Evolutionary conservation across 2,113 vertebrate genomes (phyloP), one percentile per base, ranked within the genome.

Genomic region (Gobiocypris rarus): DNA sequence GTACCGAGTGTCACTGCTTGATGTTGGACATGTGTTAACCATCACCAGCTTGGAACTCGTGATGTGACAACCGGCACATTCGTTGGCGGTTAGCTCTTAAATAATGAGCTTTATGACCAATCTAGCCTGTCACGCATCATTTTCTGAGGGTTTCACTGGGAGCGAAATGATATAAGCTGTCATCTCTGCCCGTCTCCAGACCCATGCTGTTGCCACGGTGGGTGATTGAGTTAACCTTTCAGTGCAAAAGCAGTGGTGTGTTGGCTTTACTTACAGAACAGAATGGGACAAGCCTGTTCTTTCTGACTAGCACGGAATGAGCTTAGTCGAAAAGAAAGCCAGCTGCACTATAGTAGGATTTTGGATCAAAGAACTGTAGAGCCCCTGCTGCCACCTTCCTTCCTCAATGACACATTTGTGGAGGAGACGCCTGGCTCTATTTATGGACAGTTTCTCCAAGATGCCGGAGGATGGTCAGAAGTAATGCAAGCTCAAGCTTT

Each of bases 11-110:
- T 84, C 83, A 85, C 86, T 61, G 65, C 85, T 79, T 84, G 65
- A 91, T 87, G 67, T 52, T 74, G 31, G 77, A 91, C 93, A 93
- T 89, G 88, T 93, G 93, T 91, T 91, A 90, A 83, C 93, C 89
- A 93, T 93, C 93, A 90, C 79, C 71, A 84, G 65, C 65, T 87
- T 80, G 87, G 89, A 84, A 81, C 86, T 65, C 84, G 83, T 90
- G 89, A 92, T 90, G 88, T 89, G 88, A 91, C 89, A 87, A 84
- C 91, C 74, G 81, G 86, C 89, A 87, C 87, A 85, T 90, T 90
- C 77, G 31, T n/a, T 86, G 89, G 89, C 89, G 84, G 87, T 91
- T 84, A 85, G 75, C 73, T 90, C 88, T 82, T 83, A 43, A 87
- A 84, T 89, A 91, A 90, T 90, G 84, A 92, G 88, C 82, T 87